Conservation (phyloP, 2,113 vertebrate genomes). For the Bubo scandiacus region DNA sequence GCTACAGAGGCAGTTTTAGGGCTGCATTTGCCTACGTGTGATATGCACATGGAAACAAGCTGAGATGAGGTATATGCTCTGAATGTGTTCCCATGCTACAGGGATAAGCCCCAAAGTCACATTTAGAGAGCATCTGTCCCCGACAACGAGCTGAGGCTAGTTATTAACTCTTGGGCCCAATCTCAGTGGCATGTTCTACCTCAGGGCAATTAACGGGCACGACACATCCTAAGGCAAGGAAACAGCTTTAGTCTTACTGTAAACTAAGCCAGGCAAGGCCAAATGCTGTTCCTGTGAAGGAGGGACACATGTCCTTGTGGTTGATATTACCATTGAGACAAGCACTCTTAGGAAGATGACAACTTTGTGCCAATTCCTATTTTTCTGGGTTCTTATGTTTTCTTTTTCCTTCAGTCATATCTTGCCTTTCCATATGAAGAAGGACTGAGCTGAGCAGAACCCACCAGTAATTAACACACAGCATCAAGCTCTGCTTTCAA, state of each 20-base stretch:
- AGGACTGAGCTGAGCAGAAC: neutral
- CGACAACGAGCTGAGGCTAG: accelerated
- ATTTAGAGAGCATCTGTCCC: neutral
- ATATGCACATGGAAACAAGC: neutral
- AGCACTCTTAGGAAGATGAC: neutral
- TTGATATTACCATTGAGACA: neutral
- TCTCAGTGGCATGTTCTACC: neutral
- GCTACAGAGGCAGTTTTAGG: neutral
- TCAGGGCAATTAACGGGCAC: neutral
- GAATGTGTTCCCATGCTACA: accelerated
- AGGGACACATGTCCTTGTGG: neutral
- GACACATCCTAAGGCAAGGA: neutral
- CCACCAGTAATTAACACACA: neutral
- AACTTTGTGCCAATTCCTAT: neutral
- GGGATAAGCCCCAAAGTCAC: neutral
- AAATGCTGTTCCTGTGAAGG: neutral
- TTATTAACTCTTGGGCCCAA: neutral
- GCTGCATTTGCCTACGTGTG: neutral
- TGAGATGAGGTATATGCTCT: neutral
- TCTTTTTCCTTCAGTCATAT: neutral
- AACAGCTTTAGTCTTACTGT: neutral
- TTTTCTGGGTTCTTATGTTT: neutral
- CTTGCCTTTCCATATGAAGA: neutral
- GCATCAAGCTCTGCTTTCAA: neutral
- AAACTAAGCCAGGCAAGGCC: neutral